A percentile compares a stretch with the other conserved stretches of the same genome.
These are phyloP conservation scores for Drosophila ananassae DNA, from an alignment of 1,140 invertebrate genomes.

Conservation along the genomic window DNA sequence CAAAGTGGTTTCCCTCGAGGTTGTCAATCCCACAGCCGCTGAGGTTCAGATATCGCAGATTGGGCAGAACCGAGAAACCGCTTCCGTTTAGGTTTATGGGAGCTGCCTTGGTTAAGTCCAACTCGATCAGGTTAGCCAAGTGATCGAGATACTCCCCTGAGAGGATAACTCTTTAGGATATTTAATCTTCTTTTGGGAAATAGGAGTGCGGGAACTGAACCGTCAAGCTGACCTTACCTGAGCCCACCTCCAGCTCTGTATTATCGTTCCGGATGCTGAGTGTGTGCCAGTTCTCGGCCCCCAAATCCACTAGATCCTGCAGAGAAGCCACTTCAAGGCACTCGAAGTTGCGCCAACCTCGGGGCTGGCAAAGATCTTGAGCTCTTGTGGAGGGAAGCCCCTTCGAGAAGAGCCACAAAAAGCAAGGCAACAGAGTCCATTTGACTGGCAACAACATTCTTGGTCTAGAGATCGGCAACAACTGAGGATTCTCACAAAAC, in stretches of 20 bases:
- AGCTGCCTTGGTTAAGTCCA: constrained; percentile 49
- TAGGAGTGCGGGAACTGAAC: background rate
- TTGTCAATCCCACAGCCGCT: constrained; percentile 45
- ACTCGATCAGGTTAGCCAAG: constrained; percentile 28
- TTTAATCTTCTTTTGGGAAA: background rate
- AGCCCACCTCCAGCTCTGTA: constrained; percentile 42
- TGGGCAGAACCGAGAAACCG: constrained; percentile 55
- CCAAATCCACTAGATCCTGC: constrained; percentile 37
- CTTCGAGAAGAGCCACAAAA: constrained; percentile 25
- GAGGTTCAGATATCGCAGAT: constrained; percentile 61
- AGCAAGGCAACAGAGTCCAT: constrained; percentile 16
- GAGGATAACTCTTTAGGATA: background rate
- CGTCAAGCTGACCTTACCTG: background rate
- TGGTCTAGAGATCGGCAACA: constrained; percentile 31
- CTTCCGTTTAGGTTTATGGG: constrained; percentile 38
- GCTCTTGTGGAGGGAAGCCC: constrained; percentile 3
- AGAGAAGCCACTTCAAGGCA: constrained; percentile 56
- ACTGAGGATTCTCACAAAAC: constrained; percentile 43
- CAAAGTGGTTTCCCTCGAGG: constrained; percentile 52
- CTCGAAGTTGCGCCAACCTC: constrained; percentile 52
- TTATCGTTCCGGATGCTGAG: constrained; percentile 46
- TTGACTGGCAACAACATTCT: constrained; percentile 51
- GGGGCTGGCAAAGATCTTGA: constrained; percentile 47
- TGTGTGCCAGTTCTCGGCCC: constrained; percentile 37
- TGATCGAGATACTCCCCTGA: constrained; percentile 17